phyloP scores from a whole-genome alignment of 2,113 vertebrate species.

The Malaclemys terrapin region DNA sequence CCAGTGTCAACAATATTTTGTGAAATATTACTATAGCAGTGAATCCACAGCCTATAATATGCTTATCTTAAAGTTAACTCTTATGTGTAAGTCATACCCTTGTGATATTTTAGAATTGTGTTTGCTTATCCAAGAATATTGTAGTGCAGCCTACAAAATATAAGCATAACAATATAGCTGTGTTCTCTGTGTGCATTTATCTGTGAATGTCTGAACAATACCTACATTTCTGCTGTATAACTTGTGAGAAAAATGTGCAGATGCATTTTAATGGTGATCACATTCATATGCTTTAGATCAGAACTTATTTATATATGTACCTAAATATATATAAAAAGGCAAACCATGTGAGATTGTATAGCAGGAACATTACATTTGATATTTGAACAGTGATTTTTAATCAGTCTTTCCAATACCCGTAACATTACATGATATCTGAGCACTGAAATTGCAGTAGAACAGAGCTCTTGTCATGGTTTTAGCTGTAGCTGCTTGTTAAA shows the following conservation, averaged over 20 bases:
- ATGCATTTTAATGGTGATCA: conserved; percentile 9
- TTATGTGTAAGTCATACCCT: not conserved
- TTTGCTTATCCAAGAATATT: conserved; percentile 24
- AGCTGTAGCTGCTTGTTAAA: conserved; percentile 38
- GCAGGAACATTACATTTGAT: not conserved
- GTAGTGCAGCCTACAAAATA: conserved; percentile 10
- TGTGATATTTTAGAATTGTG: not conserved
- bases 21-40: not conserved
- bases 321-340: not conserved
- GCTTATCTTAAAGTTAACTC: conserved; percentile 68
- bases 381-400: not conserved
- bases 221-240: conserved; percentile 61
- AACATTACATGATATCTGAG: not conserved
- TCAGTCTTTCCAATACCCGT: not conserved
- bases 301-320: not conserved
- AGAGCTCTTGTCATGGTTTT: not conserved
- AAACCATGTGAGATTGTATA: not conserved
- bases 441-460: conserved; percentile 15
- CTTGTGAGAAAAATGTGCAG: conserved; percentile 44
- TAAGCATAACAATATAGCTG: not conserved
- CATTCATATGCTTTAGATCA: not conserved
- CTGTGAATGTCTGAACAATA: conserved; percentile 23
- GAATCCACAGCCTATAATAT: conserved; percentile 15
- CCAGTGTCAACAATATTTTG: not conserved
- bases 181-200: conserved; percentile 29